Base-by-base conservation (phyloP, 1,140 invertebrate species). In the Drosophila elegans region DNA sequence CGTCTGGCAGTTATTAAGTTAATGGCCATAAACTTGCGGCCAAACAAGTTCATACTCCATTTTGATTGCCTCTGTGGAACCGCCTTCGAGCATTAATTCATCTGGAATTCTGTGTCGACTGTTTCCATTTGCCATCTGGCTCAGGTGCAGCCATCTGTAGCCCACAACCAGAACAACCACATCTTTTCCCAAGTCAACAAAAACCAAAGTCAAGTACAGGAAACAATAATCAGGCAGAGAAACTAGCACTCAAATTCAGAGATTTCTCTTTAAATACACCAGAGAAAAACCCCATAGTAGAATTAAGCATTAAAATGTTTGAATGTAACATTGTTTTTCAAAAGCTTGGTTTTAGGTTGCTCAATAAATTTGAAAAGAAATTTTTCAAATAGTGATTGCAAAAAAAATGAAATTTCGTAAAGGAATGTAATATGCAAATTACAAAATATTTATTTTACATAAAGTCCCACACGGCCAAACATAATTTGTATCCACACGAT, bases 1-100 rank as follows among this genome's bases (percentile, higher is more conserved):
- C 49, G 48, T 49, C 63, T 67, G 74, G 44, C 66, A 78, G 78
- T 88, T 86, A 79, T 88, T 85, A 72, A 86, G 82, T 85, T 85
- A 81, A 67, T 62, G 64, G 56, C 74, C 82, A 80, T 75, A 78
- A 74, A 81, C 64, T 82, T 78, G 69, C 54, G 69, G 69, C 57
- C 74, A 77, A 82, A 78, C 72, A 82, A 79, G 74, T 86, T 82
- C 56, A 79, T 75, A 46, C 62, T 64, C 66, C 66, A 54, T 79
- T 88, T 88, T 88, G 79, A 86, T 85, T 86, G 82, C 78, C 56
- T 72, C 69, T 45, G 25, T 36, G 38, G 10, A 44, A 21, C 4
- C 13, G 32, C 3, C 61, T 64, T 39, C 9, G 36, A 49, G 44
- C 36, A 11, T 56, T 46, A 56, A 41, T 56, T 41, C 67, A 56